Evolutionary conservation across 2,113 vertebrate species (phyloP).

Genomic region (Amphiprion ocellaris): DNA sequence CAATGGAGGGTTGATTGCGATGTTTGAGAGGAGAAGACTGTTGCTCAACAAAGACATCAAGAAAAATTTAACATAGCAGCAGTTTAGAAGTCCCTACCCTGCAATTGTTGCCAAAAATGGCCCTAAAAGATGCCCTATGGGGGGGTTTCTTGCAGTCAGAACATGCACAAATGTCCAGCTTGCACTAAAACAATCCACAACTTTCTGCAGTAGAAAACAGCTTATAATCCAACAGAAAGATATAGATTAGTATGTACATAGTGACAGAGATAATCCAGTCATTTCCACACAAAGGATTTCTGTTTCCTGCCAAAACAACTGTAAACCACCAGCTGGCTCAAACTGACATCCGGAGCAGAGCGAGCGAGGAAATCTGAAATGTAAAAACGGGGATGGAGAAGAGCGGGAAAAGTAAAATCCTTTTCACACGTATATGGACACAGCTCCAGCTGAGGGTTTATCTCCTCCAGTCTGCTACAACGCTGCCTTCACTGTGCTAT

Average conservation of each 20-base stretch:
- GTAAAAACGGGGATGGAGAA: background rate
- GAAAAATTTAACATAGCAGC: too few relatives aligned
- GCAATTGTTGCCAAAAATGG: too few relatives aligned
- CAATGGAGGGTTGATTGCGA: too few relatives aligned
- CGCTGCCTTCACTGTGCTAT: background rate
- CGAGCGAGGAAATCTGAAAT: conserved; percentile 6
- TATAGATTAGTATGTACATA: conserved; percentile 36
- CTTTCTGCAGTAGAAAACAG: too few relatives aligned
- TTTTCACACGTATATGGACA: background rate
- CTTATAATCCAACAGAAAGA: background rate
- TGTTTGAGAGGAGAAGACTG: too few relatives aligned
- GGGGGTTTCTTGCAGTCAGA: too few relatives aligned
- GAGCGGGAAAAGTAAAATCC: conserved; percentile 34
- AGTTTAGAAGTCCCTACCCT: too few relatives aligned
- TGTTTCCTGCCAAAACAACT: conserved; percentile 59
- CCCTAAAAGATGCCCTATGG: too few relatives aligned
- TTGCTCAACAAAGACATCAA: too few relatives aligned
- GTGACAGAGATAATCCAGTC: conserved; percentile 59
- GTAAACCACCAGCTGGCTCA: conserved; percentile 52
- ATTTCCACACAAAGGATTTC: conserved; percentile 65
- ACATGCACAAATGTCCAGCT: too few relatives aligned
- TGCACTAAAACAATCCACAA: too few relatives aligned
- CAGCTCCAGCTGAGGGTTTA: background rate
- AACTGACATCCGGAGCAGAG: conserved; percentile 3
- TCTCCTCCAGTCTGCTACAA: background rate